Evolutionary conservation across 23 tunicate genomes (phyloP).

Genomic region (Styela plicata): DNA sequence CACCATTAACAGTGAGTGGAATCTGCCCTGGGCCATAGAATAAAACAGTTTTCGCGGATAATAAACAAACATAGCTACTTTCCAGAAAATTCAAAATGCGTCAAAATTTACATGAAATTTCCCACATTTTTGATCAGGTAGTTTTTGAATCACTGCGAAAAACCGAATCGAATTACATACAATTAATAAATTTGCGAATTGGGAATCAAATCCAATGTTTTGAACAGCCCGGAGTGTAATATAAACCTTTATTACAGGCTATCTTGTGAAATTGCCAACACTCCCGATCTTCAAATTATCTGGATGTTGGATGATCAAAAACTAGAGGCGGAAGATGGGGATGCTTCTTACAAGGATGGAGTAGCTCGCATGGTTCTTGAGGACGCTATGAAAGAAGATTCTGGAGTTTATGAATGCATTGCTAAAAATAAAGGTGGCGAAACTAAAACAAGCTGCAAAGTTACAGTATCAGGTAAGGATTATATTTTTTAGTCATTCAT

Average conservation of each 20-base stretch:
- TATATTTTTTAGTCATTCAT: not conserved
- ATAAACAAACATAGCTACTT: too few species aligned
- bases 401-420: constrained; percentile 66
- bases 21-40: too few species aligned
- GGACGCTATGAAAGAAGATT: constrained; percentile 87
- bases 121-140: too few species aligned
- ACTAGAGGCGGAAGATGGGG: constrained; percentile 69
- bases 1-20: too few species aligned
- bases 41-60: too few species aligned
- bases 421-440: constrained; percentile 58
- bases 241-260: constrained; percentile 39
- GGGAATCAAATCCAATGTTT: too few species aligned
- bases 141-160: too few species aligned
- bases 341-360: constrained; percentile 55
- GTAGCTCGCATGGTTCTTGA: constrained; percentile 72
- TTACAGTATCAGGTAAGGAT: constrained; percentile 66
- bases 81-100: too few species aligned
- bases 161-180: too few species aligned
- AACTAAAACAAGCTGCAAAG: constrained; percentile 45
- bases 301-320: constrained; percentile 81
- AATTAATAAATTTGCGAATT: too few species aligned
- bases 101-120: too few species aligned
- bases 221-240: too few species aligned
- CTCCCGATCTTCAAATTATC: constrained; percentile 45
- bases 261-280: constrained; percentile 47